These are phyloP conservation scores for Lithodes maja DNA, from an alignment of 2,888 invertebrate species.

Conservation along the genomic window DNA sequence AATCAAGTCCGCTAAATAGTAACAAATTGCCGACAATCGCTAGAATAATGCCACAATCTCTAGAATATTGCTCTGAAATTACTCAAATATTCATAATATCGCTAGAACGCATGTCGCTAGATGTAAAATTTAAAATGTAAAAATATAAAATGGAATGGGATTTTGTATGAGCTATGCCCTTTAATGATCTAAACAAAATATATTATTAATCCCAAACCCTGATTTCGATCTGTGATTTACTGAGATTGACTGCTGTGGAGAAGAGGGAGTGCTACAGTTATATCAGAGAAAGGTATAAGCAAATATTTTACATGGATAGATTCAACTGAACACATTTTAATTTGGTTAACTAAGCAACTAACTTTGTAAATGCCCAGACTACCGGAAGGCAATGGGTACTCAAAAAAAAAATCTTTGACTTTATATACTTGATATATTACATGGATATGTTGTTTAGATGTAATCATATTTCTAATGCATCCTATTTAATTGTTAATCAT, in stretches of 20 bases:
- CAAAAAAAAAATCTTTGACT: neutral
- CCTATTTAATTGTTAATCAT: conserved; percentile 18
- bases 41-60: too few species aligned
- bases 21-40: too few species aligned
- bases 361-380: conserved; percentile 8
- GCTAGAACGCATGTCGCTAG: too few species aligned
- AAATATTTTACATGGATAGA: neutral
- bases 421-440: conserved; percentile 19
- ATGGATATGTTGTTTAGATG: neutral
- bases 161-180: too few species aligned
- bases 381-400: conserved; percentile 1
- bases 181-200: too few species aligned
- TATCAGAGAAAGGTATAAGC: neutral
- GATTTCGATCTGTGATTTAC: neutral
- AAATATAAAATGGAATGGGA: too few species aligned
- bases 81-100: too few species aligned
- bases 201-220: too few species aligned
- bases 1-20: too few species aligned
- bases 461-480: conserved; percentile 26
- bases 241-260: conserved; percentile 12
- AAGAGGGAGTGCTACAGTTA: neutral
- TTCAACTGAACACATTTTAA: neutral
- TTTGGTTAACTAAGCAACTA: neutral
- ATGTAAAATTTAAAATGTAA: too few species aligned
- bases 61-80: too few species aligned